These are phyloP conservation scores for Periophthalmus magnuspinnatus DNA, from an alignment of 2,797 vertebrate species.

Conservation along the genomic window DNA sequence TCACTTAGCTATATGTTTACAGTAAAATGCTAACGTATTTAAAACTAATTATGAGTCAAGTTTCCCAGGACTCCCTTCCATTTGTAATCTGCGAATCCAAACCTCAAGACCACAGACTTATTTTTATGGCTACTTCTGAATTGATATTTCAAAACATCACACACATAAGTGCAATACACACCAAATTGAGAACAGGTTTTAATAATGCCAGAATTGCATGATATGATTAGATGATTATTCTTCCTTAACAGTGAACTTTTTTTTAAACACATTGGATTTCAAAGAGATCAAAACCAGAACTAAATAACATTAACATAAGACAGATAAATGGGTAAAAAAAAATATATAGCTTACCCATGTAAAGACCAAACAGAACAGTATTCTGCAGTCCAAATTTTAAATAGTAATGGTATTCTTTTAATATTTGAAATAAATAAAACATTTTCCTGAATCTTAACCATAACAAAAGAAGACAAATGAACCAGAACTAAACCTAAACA, in stretches of 20 bases:
- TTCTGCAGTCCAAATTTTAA: too few relatives aligned
- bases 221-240: background rate
- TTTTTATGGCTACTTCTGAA: conserved; percentile 37
- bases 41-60: conserved; percentile 55
- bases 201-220: background rate
- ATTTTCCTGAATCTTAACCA: background rate
- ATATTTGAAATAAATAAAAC: background rate
- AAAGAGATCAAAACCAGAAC: background rate
- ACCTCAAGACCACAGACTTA: conserved; percentile 39
- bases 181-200: background rate
- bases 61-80: conserved; percentile 43
- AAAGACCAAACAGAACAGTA: background rate
- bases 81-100: conserved; percentile 31
- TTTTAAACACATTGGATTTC: background rate
- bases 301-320: conserved; percentile 36
- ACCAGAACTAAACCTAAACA: background rate
- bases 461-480: background rate
- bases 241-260: conserved; percentile 19
- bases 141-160: background rate
- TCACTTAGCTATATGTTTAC: conserved; percentile 23
- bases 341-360: background rate
- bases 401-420: too few relatives aligned
- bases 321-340: conserved; percentile 14
- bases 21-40: conserved; percentile 36
- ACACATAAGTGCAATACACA: too few relatives aligned